A percentile compares a stretch with the other conserved stretches of the same genome.
Conservation (phyloP, 1,140 invertebrate genomes). For the Melanaphis sacchari region DNA sequence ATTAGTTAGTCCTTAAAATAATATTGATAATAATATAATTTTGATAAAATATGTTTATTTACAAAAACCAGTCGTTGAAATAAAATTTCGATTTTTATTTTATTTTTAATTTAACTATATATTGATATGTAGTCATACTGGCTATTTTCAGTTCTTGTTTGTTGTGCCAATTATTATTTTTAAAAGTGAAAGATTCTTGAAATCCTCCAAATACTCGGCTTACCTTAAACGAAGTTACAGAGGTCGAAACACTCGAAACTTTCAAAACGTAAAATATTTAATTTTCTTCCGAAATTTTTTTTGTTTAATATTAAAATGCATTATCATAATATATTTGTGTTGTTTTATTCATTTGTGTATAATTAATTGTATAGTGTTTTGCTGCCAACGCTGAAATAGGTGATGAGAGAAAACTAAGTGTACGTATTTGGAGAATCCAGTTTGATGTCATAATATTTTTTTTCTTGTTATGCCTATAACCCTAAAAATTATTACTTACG, state of each 20-base stretch:
- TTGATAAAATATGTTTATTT: too few relatives aligned
- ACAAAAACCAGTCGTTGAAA: too few relatives aligned
- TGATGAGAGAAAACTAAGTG: background rate
- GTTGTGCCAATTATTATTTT: background rate
- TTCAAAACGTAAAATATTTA: background rate
- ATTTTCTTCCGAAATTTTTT: background rate
- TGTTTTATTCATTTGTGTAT: background rate
- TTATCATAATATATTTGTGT: background rate
- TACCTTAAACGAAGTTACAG: background rate
- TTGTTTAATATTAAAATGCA: background rate
- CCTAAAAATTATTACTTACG: background rate
- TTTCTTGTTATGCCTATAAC: slow-evolving; percentile 19
- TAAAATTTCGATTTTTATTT: background rate
- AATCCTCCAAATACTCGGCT: background rate
- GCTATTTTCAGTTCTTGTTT: background rate
- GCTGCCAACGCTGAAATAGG: background rate
- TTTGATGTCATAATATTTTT: slow-evolving; percentile 8
- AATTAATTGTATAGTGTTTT: background rate
- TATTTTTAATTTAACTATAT: background rate
- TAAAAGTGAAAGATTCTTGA: background rate
- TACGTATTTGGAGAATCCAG: background rate
- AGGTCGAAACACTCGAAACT: background rate
- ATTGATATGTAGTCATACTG: background rate
- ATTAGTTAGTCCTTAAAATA: too few relatives aligned
- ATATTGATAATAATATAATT: too few relatives aligned